A percentile compares a stretch with the other conserved stretches of the same genome.
phyloP scores from a whole-genome alignment of 1,140 invertebrate genomes.

The Littorina saxatilis region DNA sequence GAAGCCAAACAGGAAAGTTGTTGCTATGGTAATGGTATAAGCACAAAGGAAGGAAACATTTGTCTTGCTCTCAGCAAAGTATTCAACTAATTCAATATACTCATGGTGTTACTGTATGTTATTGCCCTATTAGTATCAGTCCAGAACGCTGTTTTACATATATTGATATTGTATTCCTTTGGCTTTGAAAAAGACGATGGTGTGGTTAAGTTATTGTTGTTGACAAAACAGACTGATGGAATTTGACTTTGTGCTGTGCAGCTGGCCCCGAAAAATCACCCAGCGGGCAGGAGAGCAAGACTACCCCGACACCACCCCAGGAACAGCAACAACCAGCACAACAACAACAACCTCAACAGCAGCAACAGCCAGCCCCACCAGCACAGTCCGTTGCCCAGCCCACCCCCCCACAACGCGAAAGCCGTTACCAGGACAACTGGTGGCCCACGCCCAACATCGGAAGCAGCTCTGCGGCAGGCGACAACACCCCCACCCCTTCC shows the following conservation, averaged over 20 bases:
- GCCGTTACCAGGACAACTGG: conserved; percentile 34
- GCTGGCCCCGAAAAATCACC: conserved; percentile 13
- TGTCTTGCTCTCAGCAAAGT: too few relatives aligned
- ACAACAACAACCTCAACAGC: conserved; percentile 14
- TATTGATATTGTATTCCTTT: too few relatives aligned
- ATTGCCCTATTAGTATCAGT: too few relatives aligned
- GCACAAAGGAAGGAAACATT: too few relatives aligned
- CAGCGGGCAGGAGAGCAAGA: not conserved
- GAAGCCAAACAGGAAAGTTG: too few relatives aligned
- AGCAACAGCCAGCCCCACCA: not conserved
- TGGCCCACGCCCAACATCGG: not conserved
- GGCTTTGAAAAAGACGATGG: too few relatives aligned
- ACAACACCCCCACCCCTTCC: not conserved
- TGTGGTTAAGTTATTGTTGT: not conserved
- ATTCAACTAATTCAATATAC: too few relatives aligned
- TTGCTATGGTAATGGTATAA: too few relatives aligned
- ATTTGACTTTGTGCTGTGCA: not conserved
- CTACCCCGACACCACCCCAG: not conserved
- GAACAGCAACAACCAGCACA: not conserved
- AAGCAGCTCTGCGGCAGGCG: not conserved
- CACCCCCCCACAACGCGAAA: conserved; percentile 9
- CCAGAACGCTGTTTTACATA: too few relatives aligned
- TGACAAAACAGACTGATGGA: too few relatives aligned
- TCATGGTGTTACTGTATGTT: too few relatives aligned
- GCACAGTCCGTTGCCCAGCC: conserved; percentile 28